These are phyloP conservation scores for Coenonympha glycerion DNA, from an alignment of 2,888 invertebrate species.

Conservation along the genomic window DNA sequence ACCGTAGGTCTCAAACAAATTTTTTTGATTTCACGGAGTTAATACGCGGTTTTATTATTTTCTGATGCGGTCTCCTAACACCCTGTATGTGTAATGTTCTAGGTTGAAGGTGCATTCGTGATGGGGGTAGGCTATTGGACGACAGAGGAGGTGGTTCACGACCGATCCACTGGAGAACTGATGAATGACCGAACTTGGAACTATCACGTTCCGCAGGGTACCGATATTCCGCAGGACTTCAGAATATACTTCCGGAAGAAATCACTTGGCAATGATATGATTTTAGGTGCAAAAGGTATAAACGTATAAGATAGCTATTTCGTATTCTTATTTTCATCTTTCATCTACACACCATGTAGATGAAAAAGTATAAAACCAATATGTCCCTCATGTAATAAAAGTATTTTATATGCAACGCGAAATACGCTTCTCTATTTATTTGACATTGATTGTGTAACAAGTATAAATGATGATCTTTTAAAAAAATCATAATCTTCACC, in stretches of 20 bases:
- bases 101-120: background rate
- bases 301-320: background rate
- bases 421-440: too few relatives aligned
- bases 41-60: too few relatives aligned
- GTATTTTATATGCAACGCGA: too few relatives aligned
- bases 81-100: background rate
- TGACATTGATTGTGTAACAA: too few relatives aligned
- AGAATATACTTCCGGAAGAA: conserved; percentile 79
- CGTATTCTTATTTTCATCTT: background rate
- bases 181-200: conserved; percentile 86
- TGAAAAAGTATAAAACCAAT: too few relatives aligned
- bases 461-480: too few relatives aligned
- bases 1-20: too few relatives aligned
- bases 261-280: conserved; percentile 19
- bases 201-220: conserved; percentile 82
- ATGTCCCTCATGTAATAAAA: too few relatives aligned
- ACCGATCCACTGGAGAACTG: conserved; percentile 78
- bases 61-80: too few relatives aligned
- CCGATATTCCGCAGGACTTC: conserved; percentile 85
- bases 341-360: too few relatives aligned
- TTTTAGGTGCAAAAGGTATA: conserved; percentile 26
- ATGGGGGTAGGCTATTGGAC: background rate
- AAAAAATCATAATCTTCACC: too few relatives aligned
- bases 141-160: conserved; percentile 65
- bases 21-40: too few relatives aligned